These are phyloP conservation scores for Trisateles emortualis DNA, from an alignment of 2,888 invertebrate species.

Conservation along the genomic window DNA sequence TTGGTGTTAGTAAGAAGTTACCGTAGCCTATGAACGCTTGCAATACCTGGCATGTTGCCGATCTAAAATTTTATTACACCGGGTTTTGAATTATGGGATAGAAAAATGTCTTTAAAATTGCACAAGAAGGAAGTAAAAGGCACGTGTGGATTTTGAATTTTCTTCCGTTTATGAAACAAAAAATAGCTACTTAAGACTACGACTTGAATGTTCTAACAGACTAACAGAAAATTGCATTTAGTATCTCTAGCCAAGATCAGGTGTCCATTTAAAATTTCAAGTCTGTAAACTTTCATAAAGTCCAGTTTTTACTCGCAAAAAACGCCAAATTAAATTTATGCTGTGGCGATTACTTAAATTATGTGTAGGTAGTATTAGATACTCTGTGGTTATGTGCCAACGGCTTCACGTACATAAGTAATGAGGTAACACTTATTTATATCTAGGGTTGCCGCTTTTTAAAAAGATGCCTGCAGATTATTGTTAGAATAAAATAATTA, in stretches of 20 bases:
- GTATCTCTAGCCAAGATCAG: neutral
- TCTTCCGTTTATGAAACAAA: neutral
- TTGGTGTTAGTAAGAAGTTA: too few species aligned
- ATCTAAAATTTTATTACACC: too few species aligned
- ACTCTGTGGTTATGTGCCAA: constrained; percentile 20
- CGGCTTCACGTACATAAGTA: constrained; percentile 19
- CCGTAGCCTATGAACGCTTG: too few species aligned
- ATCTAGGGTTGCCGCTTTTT: too few species aligned
- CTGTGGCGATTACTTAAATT: constrained; percentile 17
- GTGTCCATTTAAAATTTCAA: neutral
- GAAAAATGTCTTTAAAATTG: too few species aligned
- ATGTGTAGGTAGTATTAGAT: too few species aligned
- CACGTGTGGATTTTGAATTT: too few species aligned
- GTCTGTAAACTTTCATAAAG: neutral
- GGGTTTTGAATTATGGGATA: too few species aligned
- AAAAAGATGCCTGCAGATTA: too few species aligned
- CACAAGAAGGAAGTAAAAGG: too few species aligned
- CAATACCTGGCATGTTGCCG: too few species aligned
- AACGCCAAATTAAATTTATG: constrained; percentile 1
- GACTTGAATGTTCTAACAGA: neutral
- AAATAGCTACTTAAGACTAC: neutral
- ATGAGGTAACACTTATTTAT: constrained; percentile 34
- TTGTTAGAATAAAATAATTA: too few species aligned
- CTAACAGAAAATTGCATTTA: constrained; percentile 2
- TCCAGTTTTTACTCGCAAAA: neutral